These are phyloP conservation scores for Heliopora coerulea DNA, from an alignment of 92 coral and sea anemone genomes.

Conservation along the genomic window DNA sequence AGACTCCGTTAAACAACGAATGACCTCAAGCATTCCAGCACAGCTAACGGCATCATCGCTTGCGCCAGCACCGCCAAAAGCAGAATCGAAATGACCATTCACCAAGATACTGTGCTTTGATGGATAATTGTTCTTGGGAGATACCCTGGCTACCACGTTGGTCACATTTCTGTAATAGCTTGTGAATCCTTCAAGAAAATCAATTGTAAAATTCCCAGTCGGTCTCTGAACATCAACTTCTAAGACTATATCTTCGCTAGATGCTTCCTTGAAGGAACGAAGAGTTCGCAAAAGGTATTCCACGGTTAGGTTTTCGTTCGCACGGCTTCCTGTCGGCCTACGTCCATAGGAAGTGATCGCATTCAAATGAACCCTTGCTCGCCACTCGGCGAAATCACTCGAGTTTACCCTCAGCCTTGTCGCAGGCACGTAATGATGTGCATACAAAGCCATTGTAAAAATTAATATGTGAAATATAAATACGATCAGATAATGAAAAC, in stretches of 20 bases:
- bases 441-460: slow-evolving; percentile 44
- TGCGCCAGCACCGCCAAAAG: slow-evolving; percentile 80
- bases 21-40: slow-evolving; percentile 88
- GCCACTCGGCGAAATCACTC: slow-evolving; percentile 85
- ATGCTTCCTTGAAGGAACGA: slow-evolving; percentile 51
- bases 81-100: slow-evolving; percentile 92
- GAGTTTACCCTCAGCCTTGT: slow-evolving; percentile 52
- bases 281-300: slow-evolving; percentile 69
- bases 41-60: slow-evolving; percentile 97
- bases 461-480: slow-evolving; percentile 48
- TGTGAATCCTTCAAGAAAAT: slow-evolving; percentile 67
- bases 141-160: slow-evolving; percentile 80
- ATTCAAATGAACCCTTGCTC: slow-evolving; percentile 80
- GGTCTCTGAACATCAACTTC: slow-evolving; percentile 91
- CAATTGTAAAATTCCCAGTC: slow-evolving; percentile 67
- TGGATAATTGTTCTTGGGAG: slow-evolving; percentile 60
- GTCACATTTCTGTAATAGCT: slow-evolving; percentile 78
- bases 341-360: slow-evolving; percentile 75
- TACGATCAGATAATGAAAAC: slow-evolving; percentile 44
- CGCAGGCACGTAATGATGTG: slow-evolving; percentile 69
- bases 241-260: slow-evolving; percentile 61
- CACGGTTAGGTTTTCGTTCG: slow-evolving; percentile 83
- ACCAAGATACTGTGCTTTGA: slow-evolving; percentile 70
- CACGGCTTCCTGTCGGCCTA: slow-evolving; percentile 92
- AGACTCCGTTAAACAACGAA: slow-evolving; percentile 72